A percentile compares a stretch with the other conserved stretches of the same genome.
Evolutionary conservation across 2,113 vertebrate species (phyloP).

Genomic region (Microtus oregoni): DNA sequence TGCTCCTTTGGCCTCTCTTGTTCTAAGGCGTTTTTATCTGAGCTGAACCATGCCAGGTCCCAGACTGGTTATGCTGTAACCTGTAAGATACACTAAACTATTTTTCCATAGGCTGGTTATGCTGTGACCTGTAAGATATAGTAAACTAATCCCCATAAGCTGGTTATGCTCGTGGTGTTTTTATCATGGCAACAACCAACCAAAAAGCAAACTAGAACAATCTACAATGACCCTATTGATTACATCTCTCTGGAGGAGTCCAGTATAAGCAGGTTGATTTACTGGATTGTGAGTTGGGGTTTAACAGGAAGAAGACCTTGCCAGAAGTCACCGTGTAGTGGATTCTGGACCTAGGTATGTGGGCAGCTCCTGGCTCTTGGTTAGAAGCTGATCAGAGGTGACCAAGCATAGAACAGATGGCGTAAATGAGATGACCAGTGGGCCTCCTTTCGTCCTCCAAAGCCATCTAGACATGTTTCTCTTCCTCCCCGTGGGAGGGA

Average conservation of each 20-base stretch:
- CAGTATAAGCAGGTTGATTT: background rate
- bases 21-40: background rate
- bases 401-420: background rate
- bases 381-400: background rate
- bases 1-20: background rate
- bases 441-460: background rate
- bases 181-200: background rate
- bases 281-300: background rate
- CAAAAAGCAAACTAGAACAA: background rate
- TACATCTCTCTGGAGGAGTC: background rate
- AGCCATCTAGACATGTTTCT: background rate
- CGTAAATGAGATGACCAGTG: background rate
- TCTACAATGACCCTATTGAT: background rate
- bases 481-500: background rate
- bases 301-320: conserved; percentile 7
- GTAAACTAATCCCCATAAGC: no score
- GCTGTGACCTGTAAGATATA: no score
- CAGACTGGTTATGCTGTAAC: background rate
- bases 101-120: no score
- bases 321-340: background rate
- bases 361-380: background rate
- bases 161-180: background rate
- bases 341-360: background rate
- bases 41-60: background rate
- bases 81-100: background rate